These are phyloP conservation scores for Neostethus bicornis DNA, from an alignment of 2,797 vertebrate species.

Conservation along the genomic window DNA sequence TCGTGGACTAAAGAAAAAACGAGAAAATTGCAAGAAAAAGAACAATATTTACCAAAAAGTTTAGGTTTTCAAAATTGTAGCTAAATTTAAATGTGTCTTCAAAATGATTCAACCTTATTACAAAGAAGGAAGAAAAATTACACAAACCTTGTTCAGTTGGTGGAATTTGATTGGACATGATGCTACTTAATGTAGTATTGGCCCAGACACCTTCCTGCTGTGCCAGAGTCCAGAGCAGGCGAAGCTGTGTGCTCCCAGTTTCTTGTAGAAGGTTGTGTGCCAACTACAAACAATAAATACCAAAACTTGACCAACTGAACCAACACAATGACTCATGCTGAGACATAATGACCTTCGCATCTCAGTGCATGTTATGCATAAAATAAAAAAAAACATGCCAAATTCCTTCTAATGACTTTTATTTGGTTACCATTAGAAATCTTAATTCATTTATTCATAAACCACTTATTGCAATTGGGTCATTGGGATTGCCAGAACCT, in stretches of 20 bases:
- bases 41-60: slow-evolving; percentile 38
- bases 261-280: slow-evolving; percentile 93
- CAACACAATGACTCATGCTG: background rate
- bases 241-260: slow-evolving; percentile 91
- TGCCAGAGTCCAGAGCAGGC: slow-evolving; percentile 87
- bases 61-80: slow-evolving; percentile 5
- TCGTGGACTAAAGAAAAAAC: slow-evolving; percentile 83
- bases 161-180: slow-evolving; percentile 88
- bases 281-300: slow-evolving; percentile 77
- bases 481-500: too few relatives aligned
- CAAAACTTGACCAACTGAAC: slow-evolving; percentile 23
- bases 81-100: background rate
- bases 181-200: slow-evolving; percentile 87
- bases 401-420: slow-evolving; percentile 20
- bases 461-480: too few relatives aligned
- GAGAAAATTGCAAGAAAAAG: slow-evolving; percentile 40
- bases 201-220: slow-evolving; percentile 94
- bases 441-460: too few relatives aligned
- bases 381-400: slow-evolving; percentile 15
- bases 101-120: background rate
- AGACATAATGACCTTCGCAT: slow-evolving; percentile 6
- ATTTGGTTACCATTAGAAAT: slow-evolving; percentile 24
- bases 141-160: slow-evolving; percentile 89
- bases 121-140: background rate
- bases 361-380: background rate